phyloP scores from a whole-genome alignment of 1,140 invertebrate species.

The Drosophila biarmipes region DNA sequence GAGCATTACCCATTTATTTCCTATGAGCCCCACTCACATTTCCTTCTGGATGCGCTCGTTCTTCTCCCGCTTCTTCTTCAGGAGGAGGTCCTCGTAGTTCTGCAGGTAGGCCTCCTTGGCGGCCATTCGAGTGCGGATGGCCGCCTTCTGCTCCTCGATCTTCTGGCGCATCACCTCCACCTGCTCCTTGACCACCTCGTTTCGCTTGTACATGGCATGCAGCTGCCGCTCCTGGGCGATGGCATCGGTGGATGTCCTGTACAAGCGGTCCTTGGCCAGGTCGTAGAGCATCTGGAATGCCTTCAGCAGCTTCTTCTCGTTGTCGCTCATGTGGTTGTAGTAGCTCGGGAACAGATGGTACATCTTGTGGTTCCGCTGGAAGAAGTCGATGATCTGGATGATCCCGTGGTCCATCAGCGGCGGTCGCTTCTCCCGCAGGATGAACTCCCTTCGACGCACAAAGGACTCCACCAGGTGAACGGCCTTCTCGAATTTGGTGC shows the following conservation, averaged over 20 bases:
- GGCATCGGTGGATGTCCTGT: constrained; percentile 21
- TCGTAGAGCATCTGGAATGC: constrained; percentile 43
- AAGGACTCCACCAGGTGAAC: constrained; percentile 44
- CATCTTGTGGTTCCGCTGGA: constrained; percentile 46
- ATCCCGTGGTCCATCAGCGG: constrained; percentile 59
- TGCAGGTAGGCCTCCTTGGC: constrained; percentile 26
- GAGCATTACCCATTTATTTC: background rate
- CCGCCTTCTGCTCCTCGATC: constrained; percentile 17
- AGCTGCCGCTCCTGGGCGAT: constrained; percentile 49
- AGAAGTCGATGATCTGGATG: constrained; percentile 66
- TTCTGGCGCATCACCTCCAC: constrained; percentile 20
- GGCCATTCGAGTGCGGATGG: background rate
- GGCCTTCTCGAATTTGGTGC: constrained; percentile 29
- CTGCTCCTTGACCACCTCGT: constrained; percentile 14
- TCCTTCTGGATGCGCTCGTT: constrained; percentile 40
- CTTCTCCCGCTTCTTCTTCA: constrained; percentile 27
- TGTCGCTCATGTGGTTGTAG: constrained; percentile 4
- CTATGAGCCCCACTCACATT: constrained; percentile 28
- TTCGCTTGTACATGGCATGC: constrained; percentile 45
- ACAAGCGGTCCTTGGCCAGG: constrained; percentile 37
- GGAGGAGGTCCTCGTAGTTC: constrained; percentile 22
- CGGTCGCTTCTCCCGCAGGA: constrained; percentile 34
- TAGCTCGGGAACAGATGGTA: constrained; percentile 19
- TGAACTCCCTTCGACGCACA: constrained; percentile 37
- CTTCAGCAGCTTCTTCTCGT: constrained; percentile 25